Evolutionary conservation across 2,888 invertebrate genomes (phyloP).

Genomic region (Gnatocerus cornutus): DNA sequence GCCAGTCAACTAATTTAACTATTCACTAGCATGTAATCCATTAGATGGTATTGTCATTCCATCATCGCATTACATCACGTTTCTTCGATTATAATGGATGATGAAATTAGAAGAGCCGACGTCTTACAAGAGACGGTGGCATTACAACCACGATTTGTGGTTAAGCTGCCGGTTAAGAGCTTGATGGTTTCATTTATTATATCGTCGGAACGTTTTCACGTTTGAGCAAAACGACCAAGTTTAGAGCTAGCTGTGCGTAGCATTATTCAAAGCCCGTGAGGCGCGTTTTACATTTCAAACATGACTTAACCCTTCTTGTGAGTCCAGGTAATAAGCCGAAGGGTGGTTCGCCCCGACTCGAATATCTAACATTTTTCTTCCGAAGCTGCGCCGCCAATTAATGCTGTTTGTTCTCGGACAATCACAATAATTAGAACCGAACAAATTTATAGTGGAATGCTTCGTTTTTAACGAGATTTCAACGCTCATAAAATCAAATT

Average conservation of each 20-base stretch:
- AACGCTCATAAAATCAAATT: too few species aligned
- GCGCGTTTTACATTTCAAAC: conserved; percentile 44
- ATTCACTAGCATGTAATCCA: conserved; percentile 51
- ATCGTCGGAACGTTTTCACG: neutral
- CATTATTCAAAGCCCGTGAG: conserved; percentile 22
- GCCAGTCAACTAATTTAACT: conserved; percentile 52
- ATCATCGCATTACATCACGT: conserved; percentile 51
- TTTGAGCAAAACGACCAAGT: neutral
- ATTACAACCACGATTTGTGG: conserved; percentile 25
- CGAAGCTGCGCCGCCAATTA: conserved; percentile 44
- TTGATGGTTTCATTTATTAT: conserved; percentile 34
- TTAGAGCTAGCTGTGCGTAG: neutral
- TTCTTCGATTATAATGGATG: conserved; percentile 49
- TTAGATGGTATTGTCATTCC: conserved; percentile 53
- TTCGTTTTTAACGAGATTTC: conserved; percentile 51
- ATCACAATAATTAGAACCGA: conserved; percentile 49
- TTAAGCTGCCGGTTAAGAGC: conserved; percentile 30
- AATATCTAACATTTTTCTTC: conserved; percentile 45
- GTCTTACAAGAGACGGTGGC: conserved; percentile 37
- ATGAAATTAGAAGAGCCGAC: conserved; percentile 46
- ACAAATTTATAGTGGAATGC: conserved; percentile 53
- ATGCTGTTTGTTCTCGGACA: conserved; percentile 45
- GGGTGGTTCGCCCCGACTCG: conserved; percentile 25
- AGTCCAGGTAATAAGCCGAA: conserved; percentile 40
- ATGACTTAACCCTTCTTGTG: conserved; percentile 43